Base-by-base conservation (phyloP, 2,888 invertebrate genomes). In the Dorcus parallelipipedus region DNA sequence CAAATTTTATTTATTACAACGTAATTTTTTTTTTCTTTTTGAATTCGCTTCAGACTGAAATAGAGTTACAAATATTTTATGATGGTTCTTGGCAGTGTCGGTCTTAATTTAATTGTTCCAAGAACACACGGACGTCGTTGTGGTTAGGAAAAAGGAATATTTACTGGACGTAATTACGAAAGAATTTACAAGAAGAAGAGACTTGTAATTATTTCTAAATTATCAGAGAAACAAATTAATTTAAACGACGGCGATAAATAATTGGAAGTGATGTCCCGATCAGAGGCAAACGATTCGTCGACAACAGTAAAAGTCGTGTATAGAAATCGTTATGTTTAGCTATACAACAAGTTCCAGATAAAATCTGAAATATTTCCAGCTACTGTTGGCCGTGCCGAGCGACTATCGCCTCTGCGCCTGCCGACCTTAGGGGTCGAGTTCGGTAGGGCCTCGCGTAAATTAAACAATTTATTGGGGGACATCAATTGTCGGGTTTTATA, bases 351-450 rank as follows among this genome's bases (percentile, higher is more conserved):
- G 45, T 45, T 45, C 23, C 43, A 56, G 56, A 56, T 56, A 56
- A 56, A 56, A 56, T 56, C 56, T 56, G 56, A 56, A 56, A 56
- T 56, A 56, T 56, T 56, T 49, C 50, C 56, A 56, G 56, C 56
- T 56, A 56, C 56, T 43, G 56, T 56, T n/a, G 20, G 45, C 14
- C 8, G 9, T 20, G 45, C 7, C 42, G 42, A 4, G 42, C 42
- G 45, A 45, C 2, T 9, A 20, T 45, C n/a, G 45, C 23, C n/a
- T 45, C 45, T 14, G 9, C 20, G 20, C 23, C 45, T 20, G 7
- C 45, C 17, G 17, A 3, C 3, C 20, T 23, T 17, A 45, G 45
- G 14, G 23, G 14, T 7, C 17, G 23, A 17, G 23, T 9, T 23
- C 45, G 45, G 14, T 6, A 17, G 9, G 45, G 45, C 20, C 45